phyloP scores from a whole-genome alignment of 1,140 invertebrate genomes.

The Solenopsis invicta region DNA sequence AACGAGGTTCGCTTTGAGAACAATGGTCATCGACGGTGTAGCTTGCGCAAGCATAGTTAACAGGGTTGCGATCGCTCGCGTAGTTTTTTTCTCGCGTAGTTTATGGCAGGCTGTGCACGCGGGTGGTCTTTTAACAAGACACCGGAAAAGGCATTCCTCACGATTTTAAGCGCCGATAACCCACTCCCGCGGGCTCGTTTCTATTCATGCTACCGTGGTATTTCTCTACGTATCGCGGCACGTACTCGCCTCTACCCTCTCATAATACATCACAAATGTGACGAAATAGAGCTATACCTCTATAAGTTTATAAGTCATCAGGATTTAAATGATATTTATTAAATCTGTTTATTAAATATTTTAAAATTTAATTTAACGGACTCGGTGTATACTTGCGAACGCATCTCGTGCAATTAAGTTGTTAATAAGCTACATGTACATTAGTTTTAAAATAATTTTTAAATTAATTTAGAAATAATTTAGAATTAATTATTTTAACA shows the following conservation, averaged over 20 bases:
- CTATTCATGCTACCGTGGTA: neutral
- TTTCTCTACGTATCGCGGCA: neutral
- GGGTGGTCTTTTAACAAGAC: constrained; percentile 47
- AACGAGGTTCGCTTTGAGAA: constrained; percentile 7
- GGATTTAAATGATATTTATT: neutral
- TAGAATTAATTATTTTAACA: no score
- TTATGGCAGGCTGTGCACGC: neutral
- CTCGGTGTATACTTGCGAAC: no score
- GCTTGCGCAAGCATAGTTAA: constrained; percentile 32
- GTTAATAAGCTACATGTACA: no score
- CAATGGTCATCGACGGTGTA: neutral
- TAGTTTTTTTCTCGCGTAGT: neutral
- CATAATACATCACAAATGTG: neutral
- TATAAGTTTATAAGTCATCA: neutral
- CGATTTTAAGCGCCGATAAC: constrained; percentile 57
- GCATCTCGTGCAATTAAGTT: no score
- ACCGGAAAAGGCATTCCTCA: constrained; percentile 28
- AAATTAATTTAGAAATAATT: no score
- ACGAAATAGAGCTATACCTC: neutral
- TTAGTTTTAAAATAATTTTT: no score
- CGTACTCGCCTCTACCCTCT: neutral
- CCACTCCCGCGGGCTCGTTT: neutral
- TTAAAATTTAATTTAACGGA: neutral
- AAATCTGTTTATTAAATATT: neutral
- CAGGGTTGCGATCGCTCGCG: neutral